A percentile compares a stretch with the other conserved stretches of the same genome.
Conservation (phyloP, 2,888 invertebrate genomes). For the Heteromyza rotundicornis region DNA sequence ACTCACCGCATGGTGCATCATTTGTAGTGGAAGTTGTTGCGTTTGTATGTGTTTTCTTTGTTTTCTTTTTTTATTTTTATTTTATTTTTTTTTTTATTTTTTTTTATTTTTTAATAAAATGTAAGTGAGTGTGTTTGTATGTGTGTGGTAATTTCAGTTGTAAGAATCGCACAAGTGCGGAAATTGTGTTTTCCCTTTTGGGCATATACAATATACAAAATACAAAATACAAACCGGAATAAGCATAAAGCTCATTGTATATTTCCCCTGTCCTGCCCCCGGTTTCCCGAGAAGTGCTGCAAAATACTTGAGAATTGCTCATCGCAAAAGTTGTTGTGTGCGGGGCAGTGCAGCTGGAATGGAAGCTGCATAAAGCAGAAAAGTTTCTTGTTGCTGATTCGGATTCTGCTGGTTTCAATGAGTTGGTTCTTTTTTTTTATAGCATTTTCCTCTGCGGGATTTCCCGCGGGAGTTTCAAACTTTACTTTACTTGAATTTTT, state of each 20-base stretch:
- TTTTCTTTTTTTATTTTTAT: no score
- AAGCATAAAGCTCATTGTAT: not conserved
- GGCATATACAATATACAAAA: constrained; percentile 4
- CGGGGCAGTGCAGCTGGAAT: not conserved
- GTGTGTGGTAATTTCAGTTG: constrained; percentile 1
- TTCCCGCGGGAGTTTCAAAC: constrained; percentile 1
- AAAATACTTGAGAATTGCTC: no score
- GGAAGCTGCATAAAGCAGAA: not conserved
- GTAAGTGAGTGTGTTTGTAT: no score
- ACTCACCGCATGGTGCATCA: no score
- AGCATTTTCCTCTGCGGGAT: not conserved
- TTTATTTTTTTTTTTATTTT: no score
- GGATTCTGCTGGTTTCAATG: not conserved
- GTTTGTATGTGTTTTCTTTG: no score
- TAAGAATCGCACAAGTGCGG: not conserved
- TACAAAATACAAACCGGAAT: not conserved
- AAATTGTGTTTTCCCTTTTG: not conserved
- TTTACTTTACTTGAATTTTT: not conserved
- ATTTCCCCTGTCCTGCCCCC: no score
- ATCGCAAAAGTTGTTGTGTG: no score
- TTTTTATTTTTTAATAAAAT: no score
- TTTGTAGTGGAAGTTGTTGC: no score
- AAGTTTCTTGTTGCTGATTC: no score
- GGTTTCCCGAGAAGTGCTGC: no score
- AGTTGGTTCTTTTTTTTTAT: not conserved